Percentiles rank a stretch among this genome's conserved stretches.
Evolutionary conservation across 2,797 vertebrate genomes (phyloP).

Genomic region (Rhinoraja longicauda): DNA sequence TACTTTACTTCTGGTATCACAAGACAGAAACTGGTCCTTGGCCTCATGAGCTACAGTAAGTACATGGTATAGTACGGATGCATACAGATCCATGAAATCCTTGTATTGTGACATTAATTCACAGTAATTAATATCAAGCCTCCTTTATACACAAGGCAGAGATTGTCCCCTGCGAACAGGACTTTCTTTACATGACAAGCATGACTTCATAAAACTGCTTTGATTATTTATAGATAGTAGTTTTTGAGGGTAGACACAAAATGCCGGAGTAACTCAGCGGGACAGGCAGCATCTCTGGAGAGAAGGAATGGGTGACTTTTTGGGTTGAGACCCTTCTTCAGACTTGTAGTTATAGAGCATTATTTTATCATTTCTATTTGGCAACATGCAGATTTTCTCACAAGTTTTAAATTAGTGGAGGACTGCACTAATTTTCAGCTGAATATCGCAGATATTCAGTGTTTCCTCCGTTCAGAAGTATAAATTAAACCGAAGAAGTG

Average conservation of each 20-base stretch:
- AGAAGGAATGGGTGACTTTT: too few species aligned
- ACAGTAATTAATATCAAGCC: not conserved
- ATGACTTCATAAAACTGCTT: not conserved
- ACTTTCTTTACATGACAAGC: not conserved
- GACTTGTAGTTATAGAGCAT: not conserved
- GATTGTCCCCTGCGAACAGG: not conserved
- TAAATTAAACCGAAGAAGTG: not conserved
- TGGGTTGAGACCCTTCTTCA: too few species aligned
- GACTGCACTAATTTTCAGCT: not conserved
- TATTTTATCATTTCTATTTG: not conserved
- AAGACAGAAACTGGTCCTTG: too few species aligned
- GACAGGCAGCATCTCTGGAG: too few species aligned
- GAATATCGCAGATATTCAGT: not conserved
- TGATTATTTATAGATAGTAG: not conserved
- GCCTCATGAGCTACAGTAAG: too few species aligned
- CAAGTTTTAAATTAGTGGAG: not conserved
- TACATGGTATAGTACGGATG: too few species aligned
- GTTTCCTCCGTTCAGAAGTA: not conserved
- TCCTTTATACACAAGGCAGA: not conserved
- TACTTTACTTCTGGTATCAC: not conserved
- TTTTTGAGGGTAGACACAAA: too few species aligned
- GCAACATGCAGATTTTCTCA: not conserved
- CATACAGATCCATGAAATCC: not conserved
- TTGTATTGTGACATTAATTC: not conserved
- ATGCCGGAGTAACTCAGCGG: too few species aligned